Percentiles rank a stretch among this genome's conserved stretches.
Evolutionary conservation across 2,113 vertebrate species (phyloP).

Genomic region (Benitochromis conjunctus): DNA sequence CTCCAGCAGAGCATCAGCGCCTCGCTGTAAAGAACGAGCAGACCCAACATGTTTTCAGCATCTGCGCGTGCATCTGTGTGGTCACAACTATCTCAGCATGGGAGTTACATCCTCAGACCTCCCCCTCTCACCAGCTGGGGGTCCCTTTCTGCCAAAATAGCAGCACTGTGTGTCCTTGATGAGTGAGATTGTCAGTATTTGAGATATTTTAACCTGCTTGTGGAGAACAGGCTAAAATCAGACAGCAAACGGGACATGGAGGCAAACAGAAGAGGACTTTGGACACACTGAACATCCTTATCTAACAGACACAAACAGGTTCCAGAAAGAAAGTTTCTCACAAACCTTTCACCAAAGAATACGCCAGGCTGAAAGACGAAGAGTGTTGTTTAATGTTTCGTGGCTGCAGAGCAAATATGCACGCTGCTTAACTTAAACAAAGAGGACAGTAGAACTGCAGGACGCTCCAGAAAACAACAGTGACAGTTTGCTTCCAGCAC

Average conservation of each 20-base stretch:
- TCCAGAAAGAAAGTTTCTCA: not conserved
- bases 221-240: not conserved
- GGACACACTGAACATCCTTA: not conserved
- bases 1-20: conserved; percentile 19
- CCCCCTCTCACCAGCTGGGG: conserved; percentile 7
- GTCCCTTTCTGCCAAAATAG: conserved; percentile 33
- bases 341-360: not conserved
- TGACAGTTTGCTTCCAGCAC: not conserved
- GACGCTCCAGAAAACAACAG: no score
- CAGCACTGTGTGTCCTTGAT: conserved; percentile 57
- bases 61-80: not conserved
- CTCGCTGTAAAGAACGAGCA: not conserved
- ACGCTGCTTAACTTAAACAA: not conserved
- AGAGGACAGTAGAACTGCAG: not conserved
- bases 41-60: conserved; percentile 2
- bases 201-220: not conserved
- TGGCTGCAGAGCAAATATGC: not conserved
- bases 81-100: not conserved
- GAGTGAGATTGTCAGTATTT: not conserved
- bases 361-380: not conserved
- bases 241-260: not conserved
- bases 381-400: not conserved
- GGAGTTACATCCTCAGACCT: conserved; percentile 39
- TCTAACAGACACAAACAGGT: not conserved
- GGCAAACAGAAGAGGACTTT: not conserved